Base-by-base conservation (phyloP, 2,113 vertebrate genomes). In the Marcusenius ussheri region DNA sequence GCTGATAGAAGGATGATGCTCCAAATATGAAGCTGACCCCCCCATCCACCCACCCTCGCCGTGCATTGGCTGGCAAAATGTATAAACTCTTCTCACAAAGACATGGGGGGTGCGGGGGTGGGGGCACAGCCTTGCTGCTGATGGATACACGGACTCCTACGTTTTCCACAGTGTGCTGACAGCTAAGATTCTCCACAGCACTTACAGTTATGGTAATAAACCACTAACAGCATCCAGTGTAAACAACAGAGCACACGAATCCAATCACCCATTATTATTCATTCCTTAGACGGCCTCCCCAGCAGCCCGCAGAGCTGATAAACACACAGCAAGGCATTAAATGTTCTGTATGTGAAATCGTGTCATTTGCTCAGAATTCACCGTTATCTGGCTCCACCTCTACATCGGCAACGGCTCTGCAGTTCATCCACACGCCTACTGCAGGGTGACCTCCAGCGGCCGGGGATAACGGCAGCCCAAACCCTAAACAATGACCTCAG, bases 41-140 rank as follows among this genome's bases (percentile, higher is more conserved):
- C 62, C 89, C 89, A 85, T 80, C 85, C 19, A 49, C 24, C 27
- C 80, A 39, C 85, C 83, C 70, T 39, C 11, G 0, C 84, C 51
- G 45, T 77, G 90, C 21, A 86, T 90, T 56, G 89, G 87, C 91
- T 93, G 93, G 95, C 93, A 91, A 91, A 94, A 92, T 91, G 91
- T 92, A 93, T 92, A 92, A 92, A 90, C 91, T 95, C 94, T 92
- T 93, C 94, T 27, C 11, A 31, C 19, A 95, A 95, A 92, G 92
- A 93, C 92, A 93, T 94, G 89, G 53, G 80, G 83, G 9, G 39
- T n/a, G 3, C 3, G 39, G 39, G 39, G 3, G 39, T 0, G 3
- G 39, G 19, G 3, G 8, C 83, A 89, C 83, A 92, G 90, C 91
- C 90, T 91, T 89, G 47, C 56, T 47, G 53, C 49, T 94, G 94